A percentile compares a stretch with the other conserved stretches of the same genome.
phyloP scores from a whole-genome alignment of 2,888 invertebrate species.

The Xestobium rufovillosum region DNA sequence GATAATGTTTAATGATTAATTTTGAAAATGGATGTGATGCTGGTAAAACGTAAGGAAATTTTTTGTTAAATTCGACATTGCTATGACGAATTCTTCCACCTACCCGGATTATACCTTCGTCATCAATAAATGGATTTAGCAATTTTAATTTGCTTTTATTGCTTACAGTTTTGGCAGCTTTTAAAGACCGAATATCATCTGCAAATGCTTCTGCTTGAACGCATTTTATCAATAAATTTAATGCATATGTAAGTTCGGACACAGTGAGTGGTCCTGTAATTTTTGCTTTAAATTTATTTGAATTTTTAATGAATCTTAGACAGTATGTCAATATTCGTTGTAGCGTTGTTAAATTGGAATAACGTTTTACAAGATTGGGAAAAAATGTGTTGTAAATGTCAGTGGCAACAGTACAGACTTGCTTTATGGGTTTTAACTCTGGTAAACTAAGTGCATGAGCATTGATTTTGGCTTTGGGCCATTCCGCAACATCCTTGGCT shows the following conservation, averaged over 20 bases:
- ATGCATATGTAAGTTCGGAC: not conserved
- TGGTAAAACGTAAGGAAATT: conserved; percentile 10
- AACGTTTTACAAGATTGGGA: not conserved
- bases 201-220: conserved; percentile 4
- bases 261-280: not conserved
- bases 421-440: too few relatives aligned
- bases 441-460: not conserved
- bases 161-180: not conserved
- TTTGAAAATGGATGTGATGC: conserved; percentile 6
- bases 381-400: too few relatives aligned
- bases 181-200: conserved; percentile 3
- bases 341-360: conserved; percentile 5
- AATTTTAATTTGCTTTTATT: conserved; percentile 4
- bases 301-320: conserved; percentile 5
- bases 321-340: not conserved
- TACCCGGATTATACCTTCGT: conserved; percentile 5
- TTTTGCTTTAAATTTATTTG: conserved; percentile 4
- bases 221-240: conserved; percentile 1
- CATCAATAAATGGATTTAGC: conserved; percentile 9
- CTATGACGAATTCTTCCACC: conserved; percentile 4
- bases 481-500: not conserved
- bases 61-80: conserved; percentile 3
- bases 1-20: conserved; percentile 7
- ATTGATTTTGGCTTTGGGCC: not conserved
- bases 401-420: too few relatives aligned